Base-by-base conservation (phyloP, 1,140 invertebrate species). In the Bombus affinis region DNA sequence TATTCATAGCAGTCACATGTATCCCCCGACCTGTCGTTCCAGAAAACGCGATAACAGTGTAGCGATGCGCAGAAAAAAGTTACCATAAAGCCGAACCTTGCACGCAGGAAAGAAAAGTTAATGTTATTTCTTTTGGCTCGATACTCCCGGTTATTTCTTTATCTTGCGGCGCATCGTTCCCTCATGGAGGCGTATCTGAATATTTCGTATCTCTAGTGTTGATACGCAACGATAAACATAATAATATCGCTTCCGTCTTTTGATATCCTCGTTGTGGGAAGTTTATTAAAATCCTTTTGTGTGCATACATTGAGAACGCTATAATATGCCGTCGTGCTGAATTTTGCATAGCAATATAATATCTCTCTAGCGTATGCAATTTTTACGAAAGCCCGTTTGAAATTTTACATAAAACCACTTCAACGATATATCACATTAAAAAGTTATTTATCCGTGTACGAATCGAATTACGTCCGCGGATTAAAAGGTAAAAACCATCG, bases 201-300 rank as follows among this genome's bases (percentile, higher is more conserved):
- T 74, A 79, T 83, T 78, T 86, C 76, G 59, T 78, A 12, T 73
- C 70, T 44, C 28, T 39, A 53, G 42, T 78, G 59, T 87, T 73
- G 81, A 73, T 84, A 74, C 68, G 68, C 59, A 74, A 81, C 75
- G 82, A 79, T 87, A 84, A 81, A 86, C 79, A 81, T 81, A 85
- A 85, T 75, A 75, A 81, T 57, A 85, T 85, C 70, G 39, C 77
- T 72, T 80, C 53, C 68, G 53, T 62, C 68, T 80, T 79, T 80
- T 73, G 39, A 80, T 66, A 73, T 39, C 57, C 25, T 59, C 57
- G 53, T 42, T 28, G 68, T 53, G 57, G 22, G 28, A 28, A 53
- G 76, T 79, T 80, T 85, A 80, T 85, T 85, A 85, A 80, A 85
- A 80, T 80, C n/a, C 28, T 70, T 62, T 85, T 73, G 53, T 85